Conservation (phyloP, 1,140 invertebrate genomes). For the Theocolax elegans region DNA sequence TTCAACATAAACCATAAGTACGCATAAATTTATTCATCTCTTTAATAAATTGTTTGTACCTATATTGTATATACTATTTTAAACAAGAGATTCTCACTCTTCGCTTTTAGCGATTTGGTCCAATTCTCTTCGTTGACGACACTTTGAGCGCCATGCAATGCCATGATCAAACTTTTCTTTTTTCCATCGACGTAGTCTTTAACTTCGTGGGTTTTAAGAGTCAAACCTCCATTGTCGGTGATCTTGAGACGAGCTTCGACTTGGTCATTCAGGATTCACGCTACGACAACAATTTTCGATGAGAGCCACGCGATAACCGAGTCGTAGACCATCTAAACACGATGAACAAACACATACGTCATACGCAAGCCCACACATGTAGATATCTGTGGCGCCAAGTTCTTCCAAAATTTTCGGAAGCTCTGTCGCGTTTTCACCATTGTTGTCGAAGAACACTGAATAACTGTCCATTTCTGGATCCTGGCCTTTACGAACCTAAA, state of each 20-base stretch:
- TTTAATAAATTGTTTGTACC: no score
- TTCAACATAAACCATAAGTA: no score
- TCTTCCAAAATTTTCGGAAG: constrained; percentile 71
- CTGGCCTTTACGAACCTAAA: constrained; percentile 79
- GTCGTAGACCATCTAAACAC: constrained; percentile 72
- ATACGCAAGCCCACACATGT: constrained; percentile 82
- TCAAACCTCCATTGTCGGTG: constrained; percentile 67
- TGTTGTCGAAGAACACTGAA: constrained; percentile 85
- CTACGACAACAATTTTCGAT: constrained; percentile 80
- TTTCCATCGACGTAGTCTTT: constrained; percentile 70
- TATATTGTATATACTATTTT: no score
- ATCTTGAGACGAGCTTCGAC: constrained; percentile 67
- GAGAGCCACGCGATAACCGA: constrained; percentile 76
- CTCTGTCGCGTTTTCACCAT: constrained; percentile 73
- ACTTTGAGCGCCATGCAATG: constrained; percentile 45
- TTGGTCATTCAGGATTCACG: constrained; percentile 69
- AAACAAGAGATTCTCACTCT: no score
- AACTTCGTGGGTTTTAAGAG: constrained; percentile 70
- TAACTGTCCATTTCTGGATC: constrained; percentile 82
- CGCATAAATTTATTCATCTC: no score
- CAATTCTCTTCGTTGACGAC: constrained; percentile 35
- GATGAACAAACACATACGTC: constrained; percentile 84
- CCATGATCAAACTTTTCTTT: constrained; percentile 72
- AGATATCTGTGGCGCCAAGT: constrained; percentile 77
- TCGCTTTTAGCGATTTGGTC: no score